A percentile compares a stretch with the other conserved stretches of the same genome.
These are phyloP conservation scores for Listronotus bonariensis DNA, from an alignment of 1,140 invertebrate species.

Conservation along the genomic window DNA sequence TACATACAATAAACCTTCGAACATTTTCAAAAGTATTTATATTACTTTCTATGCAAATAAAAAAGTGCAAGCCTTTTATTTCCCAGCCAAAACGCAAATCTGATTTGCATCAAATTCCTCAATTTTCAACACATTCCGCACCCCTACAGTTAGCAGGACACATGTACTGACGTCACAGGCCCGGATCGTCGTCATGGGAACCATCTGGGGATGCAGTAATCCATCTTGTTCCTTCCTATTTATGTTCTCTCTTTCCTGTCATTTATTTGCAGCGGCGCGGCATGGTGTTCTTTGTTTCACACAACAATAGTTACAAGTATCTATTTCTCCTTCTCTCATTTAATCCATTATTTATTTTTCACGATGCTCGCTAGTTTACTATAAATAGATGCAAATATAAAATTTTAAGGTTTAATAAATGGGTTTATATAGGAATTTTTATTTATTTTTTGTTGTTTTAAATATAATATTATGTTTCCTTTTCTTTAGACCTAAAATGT, in stretches of 20 bases:
- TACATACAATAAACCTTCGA: no score
- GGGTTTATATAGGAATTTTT: no score
- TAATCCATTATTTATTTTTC: constrained; percentile 44
- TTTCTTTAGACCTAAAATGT: no score
- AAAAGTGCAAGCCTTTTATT: constrained; percentile 16
- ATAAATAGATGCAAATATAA: constrained; percentile 34
- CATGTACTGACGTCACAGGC: constrained; percentile 46
- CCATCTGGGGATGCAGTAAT: constrained; percentile 52
- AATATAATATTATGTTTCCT: no score
- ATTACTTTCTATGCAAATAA: constrained; percentile 3
- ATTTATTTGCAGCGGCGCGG: constrained; percentile 43
- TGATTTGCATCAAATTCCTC: constrained; percentile 35
- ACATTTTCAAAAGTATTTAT: no score
- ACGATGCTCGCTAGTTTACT: constrained; percentile 33
- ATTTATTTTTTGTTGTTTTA: no score
- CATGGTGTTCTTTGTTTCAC: constrained; percentile 23
- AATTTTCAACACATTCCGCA: constrained; percentile 33
- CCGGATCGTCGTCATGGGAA: constrained; percentile 49
- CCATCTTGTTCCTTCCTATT: constrained; percentile 49
- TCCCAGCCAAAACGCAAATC: constrained; percentile 26
- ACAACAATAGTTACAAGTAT: constrained; percentile 15
- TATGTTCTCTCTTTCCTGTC: constrained; percentile 47
- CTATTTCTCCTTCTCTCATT: constrained; percentile 33
- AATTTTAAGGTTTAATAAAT: no score
- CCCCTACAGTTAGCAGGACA: constrained; percentile 37